phyloP scores from a whole-genome alignment of 2,888 invertebrate genomes.

The Geotrupes spiniger region DNA sequence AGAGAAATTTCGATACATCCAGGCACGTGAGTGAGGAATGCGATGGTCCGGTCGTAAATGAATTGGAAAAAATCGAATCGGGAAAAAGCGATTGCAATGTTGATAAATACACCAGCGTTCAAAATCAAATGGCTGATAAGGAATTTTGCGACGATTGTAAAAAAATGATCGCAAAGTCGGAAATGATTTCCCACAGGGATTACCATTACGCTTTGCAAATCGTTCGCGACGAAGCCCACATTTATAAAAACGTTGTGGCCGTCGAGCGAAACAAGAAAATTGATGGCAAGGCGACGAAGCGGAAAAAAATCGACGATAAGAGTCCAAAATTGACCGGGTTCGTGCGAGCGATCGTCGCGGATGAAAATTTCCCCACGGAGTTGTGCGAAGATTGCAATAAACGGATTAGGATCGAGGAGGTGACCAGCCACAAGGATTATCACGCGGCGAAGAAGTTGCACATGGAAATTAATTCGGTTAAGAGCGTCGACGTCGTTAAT shows the following conservation, averaged over 20 bases:
- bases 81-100: neutral
- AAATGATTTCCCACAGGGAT: constrained; percentile 74
- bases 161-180: constrained; percentile 58
- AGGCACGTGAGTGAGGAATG: constrained; percentile 30
- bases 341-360: constrained; percentile 36
- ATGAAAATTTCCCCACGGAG: constrained; percentile 23
- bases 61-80: constrained; percentile 4
- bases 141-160: constrained; percentile 69
- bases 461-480: constrained; percentile 56
- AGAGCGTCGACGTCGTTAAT: no score
- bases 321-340: constrained; percentile 22
- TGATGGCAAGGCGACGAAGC: constrained; percentile 13
- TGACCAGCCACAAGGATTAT: constrained; percentile 74
- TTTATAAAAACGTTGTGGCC: constrained; percentile 27
- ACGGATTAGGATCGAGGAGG: constrained; percentile 55
- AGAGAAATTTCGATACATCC: constrained; percentile 40
- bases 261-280: constrained; percentile 7
- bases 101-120: constrained; percentile 11
- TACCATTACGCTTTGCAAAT: constrained; percentile 70
- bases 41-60: constrained; percentile 13
- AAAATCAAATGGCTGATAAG: constrained; percentile 40
- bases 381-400: constrained; percentile 67
- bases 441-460: constrained; percentile 80
- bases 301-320: constrained; percentile 16
- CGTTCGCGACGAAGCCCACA: constrained; percentile 37